Percentiles rank a stretch among this genome's conserved stretches.
Evolutionary conservation across 2,113 vertebrate genomes (phyloP).

Genomic region (Mesocricetus auratus): DNA sequence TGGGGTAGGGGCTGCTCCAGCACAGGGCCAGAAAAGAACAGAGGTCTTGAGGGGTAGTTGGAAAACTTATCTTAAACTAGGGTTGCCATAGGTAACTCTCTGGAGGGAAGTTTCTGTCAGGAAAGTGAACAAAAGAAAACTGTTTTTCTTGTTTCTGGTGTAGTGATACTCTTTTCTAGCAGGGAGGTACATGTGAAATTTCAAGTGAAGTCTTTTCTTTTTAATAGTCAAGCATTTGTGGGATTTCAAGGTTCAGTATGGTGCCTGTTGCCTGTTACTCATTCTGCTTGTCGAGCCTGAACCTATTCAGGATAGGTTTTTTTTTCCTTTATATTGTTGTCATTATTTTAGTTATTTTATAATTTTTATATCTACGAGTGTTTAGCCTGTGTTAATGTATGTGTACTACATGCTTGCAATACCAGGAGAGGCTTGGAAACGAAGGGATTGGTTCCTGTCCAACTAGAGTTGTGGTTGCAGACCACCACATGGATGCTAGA

Average conservation of each 20-base stretch:
- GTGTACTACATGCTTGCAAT: neutral
- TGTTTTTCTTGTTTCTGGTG: neutral
- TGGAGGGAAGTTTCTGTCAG: neutral
- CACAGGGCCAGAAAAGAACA: neutral
- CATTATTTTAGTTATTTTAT: neutral
- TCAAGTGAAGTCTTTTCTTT: neutral
- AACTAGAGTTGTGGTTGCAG: neutral
- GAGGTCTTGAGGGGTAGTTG: neutral
- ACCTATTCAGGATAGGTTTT: neutral
- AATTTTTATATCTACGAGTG: neutral
- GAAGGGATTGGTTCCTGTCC: neutral
- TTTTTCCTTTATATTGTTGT: neutral
- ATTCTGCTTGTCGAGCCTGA: neutral
- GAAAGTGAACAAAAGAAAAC: neutral
- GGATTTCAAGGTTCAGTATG: too few species aligned
- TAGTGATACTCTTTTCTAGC: rapidly evolving
- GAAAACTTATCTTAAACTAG: neutral
- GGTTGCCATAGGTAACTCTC: neutral
- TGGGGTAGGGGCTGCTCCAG: neutral
- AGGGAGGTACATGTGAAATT: neutral
- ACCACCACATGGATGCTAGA: neutral
- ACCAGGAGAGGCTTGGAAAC: neutral
- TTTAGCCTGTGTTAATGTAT: neutral
- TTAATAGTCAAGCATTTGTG: neutral
- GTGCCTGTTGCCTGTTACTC: neutral